Evolutionary conservation across 2,797 vertebrate genomes (phyloP), one percentile per base, ranked within the genome.

Genomic region (Tinamus major): DNA sequence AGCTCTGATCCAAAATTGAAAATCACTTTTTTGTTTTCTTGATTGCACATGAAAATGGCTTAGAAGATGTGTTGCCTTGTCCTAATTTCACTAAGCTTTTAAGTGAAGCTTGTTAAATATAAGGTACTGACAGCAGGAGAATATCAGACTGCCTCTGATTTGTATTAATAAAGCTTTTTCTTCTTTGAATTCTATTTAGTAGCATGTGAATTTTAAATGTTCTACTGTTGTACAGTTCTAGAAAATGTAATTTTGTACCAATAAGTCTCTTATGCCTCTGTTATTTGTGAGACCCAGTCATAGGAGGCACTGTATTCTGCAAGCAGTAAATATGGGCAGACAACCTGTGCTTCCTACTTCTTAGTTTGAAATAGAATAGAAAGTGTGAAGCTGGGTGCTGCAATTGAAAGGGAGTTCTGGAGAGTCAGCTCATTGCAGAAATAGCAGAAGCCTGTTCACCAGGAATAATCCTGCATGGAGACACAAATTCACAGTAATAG

Each of bases 361-460:
- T 63, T 59, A 65, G 35, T 83, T 68, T 46, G 74, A 78, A 71
- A 87, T 56, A 18, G 41, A 39, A 39, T 69, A 79, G 85, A 70
- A 93, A 48, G 11, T 62, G 48, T 75, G 53, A 55, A 31, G 17
- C 53, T 55, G 53, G 53, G 31, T 10, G 16, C 33, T 88, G 75
- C 61, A 86, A 79, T 80, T 87, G 84, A 87, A 86, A 94, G 35
- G 42, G 62, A 89, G 78, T 95, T 95, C 18, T 85, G 91, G 89
- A 94, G 87, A 91, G 89, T 94, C 85, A 95, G 83, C 89, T 95
- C 83, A 82, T 78, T 91, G 91, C 61, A 10, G 78, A 92, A 90
- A 93, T 89, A 95, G 89, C 93, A 88, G 72, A 79, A 75, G 68
- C 42, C 83, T 77, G 85, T 76, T 95, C 71, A 49, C 77, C 82